Percentiles rank a stretch among this genome's conserved stretches.
Evolutionary conservation across 2,888 invertebrate species (phyloP).

Genomic region (Scaptodrosophila latifasciaeformis): DNA sequence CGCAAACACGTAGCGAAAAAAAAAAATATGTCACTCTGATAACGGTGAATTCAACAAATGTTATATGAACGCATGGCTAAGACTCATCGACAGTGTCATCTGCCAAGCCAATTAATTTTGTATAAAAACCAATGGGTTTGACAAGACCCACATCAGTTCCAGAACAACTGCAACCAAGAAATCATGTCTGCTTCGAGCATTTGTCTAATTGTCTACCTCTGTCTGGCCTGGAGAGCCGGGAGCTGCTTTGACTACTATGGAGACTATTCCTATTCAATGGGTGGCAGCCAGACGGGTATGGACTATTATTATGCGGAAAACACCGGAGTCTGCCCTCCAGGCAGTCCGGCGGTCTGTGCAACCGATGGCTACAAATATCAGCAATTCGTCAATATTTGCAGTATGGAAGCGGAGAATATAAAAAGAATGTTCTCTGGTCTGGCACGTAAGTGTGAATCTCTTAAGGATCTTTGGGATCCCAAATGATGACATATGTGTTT

Average conservation of each 20-base stretch:
- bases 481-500: too few relatives aligned
- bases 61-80: too few relatives aligned
- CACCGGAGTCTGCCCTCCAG: constrained; percentile 10
- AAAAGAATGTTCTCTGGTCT: constrained; percentile 15
- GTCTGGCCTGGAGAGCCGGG: neutral
- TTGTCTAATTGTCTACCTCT: constrained; percentile 5
- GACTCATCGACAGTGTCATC: too few relatives aligned
- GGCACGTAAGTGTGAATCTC: constrained; percentile 2
- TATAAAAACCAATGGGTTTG: too few relatives aligned
- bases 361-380: constrained; percentile 15
- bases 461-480: too few relatives aligned
- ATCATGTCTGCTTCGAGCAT: constrained; percentile 19
- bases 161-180: neutral
- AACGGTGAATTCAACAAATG: too few relatives aligned
- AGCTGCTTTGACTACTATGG: constrained; percentile 25
- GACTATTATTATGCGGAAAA: constrained; percentile 21
- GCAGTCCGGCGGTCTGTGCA: constrained; percentile 19
- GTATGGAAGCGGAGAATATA: constrained; percentile 21
- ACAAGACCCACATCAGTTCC: constrained; percentile 36
- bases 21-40: too few relatives aligned
- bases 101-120: too few relatives aligned
- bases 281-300: constrained; percentile 3
- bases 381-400: constrained; percentile 23
- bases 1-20: too few relatives aligned
- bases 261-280: constrained; percentile 14